Evolutionary conservation across 1,140 invertebrate genomes (phyloP), one percentile per base, ranked within the genome.

Genomic region (Neuroterus valhalla): DNA sequence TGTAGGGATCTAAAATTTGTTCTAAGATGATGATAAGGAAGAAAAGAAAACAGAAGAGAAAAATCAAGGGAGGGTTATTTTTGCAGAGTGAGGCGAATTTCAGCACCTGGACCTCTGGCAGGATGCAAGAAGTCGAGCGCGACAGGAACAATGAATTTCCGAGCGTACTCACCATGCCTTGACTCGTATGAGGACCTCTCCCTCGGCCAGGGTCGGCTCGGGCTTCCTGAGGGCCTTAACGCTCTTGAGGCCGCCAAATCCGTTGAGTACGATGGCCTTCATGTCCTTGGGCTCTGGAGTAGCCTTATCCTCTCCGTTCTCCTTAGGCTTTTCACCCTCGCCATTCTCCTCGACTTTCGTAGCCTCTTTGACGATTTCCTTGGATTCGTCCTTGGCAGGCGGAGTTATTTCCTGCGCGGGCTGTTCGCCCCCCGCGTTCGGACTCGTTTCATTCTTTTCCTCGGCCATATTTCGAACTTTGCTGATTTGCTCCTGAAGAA

Each of bases 211-310:
- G 31, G 92, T 92, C 8, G 95, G 94, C 86, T 96, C 94, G 14
- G 95, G 94, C 86, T 95, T 96, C 87, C 93, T 95, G 80, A 94
- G 91, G 68, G 95, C 93, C 90, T 96, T 96, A 82, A 97, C 93
- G 87, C 94, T 94, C 87, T 96, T 96, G 66, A 96, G 91, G 31
- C 95, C 95, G 26, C 96, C 96, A 89, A 96, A 97, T 81, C 94
- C 93, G 68, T 93, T 94, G 71, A 97, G 91, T 76, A 96, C 94
- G 76, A 97, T 93, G 76, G 94, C 94, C 88, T 94, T 92, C 95
- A 96, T 96, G 89, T 96, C 94, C 88, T 95, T 95, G 72, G 93
- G 92, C 78, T 92, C 90, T 71, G 88, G 86, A 70, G 92, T 92
- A 78, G 91, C 89, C 78, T 91, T 92, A 81, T 93, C 75, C 74